Evolutionary conservation across 1,140 invertebrate genomes (phyloP).

Genomic region (Bombus picipes): DNA sequence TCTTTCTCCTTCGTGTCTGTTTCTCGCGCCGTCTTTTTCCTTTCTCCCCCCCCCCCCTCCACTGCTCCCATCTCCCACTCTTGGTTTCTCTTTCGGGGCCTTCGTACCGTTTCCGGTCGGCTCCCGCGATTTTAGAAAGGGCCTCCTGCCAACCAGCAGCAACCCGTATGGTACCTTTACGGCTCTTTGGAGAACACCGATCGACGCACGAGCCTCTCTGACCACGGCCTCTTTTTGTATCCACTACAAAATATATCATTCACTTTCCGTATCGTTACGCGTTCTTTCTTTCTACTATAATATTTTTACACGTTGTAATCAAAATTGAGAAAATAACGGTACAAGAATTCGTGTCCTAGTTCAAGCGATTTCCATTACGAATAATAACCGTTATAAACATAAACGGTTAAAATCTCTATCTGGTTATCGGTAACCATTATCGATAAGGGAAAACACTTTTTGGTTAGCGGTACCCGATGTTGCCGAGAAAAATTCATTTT

Average conservation of each 20-base stretch:
- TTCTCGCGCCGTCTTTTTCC: neutral
- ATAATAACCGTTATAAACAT: too few relatives aligned
- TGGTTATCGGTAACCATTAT: too few relatives aligned
- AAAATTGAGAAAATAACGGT: too few relatives aligned
- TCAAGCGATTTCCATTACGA: neutral
- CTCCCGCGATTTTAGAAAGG: conserved; percentile 80
- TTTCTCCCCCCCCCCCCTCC: neutral
- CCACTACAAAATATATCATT: neutral
- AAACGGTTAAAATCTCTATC: too few relatives aligned
- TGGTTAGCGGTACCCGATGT: too few relatives aligned
- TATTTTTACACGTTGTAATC: neutral
- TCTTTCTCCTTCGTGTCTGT: conserved; percentile 26
- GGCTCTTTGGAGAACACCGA: conserved; percentile 29
- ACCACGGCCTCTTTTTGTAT: neutral
- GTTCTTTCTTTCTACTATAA: neutral
- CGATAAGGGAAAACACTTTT: too few relatives aligned
- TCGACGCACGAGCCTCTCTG: neutral
- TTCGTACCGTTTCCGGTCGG: conserved; percentile 42
- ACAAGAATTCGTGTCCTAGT: too few relatives aligned
- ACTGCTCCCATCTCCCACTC: neutral
- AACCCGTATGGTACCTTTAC: conserved; percentile 21
- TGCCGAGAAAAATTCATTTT: too few relatives aligned
- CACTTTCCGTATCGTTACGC: neutral
- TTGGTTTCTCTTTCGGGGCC: conserved; percentile 39
- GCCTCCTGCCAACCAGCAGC: conserved; percentile 50